Percentiles rank a stretch among this genome's conserved stretches.
These are phyloP conservation scores for Phalanger gymnotis DNA, from an alignment of 2,797 vertebrate species.

Conservation along the genomic window DNA sequence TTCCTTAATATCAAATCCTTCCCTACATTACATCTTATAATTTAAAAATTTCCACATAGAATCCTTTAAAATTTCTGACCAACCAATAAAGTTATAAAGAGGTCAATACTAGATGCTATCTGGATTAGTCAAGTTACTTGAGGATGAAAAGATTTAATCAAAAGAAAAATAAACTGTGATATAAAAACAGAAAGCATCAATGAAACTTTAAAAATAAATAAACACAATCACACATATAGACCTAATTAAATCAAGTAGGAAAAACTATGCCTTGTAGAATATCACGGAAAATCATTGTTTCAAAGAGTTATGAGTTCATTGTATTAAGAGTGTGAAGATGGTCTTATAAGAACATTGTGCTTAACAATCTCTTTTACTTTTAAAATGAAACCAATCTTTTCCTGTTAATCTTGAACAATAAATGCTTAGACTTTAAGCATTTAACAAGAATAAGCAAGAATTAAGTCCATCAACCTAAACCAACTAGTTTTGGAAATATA, in stretches of 20 bases:
- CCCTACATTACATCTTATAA: slow-evolving; percentile 23
- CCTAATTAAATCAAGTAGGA: neutral
- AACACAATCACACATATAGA: neutral
- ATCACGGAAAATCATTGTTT: slow-evolving; percentile 46
- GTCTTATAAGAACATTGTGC: slow-evolving; percentile 37
- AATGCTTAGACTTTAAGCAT: slow-evolving; percentile 38
- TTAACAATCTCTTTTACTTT: slow-evolving; percentile 54
- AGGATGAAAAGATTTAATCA: slow-evolving; percentile 37
- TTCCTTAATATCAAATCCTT: slow-evolving; percentile 42
- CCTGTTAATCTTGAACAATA: slow-evolving; percentile 52
- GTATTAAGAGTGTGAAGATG: slow-evolving; percentile 27
- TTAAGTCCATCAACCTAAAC: slow-evolving; percentile 21
- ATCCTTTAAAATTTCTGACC: slow-evolving; percentile 34
- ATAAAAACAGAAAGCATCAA: neutral
- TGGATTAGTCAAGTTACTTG: slow-evolving; percentile 20
- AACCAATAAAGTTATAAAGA: slow-evolving; percentile 49
- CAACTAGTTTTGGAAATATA: slow-evolving; percentile 25
- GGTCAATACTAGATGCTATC: slow-evolving; percentile 1
- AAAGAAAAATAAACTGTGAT: neutral
- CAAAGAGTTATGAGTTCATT: slow-evolving; percentile 7
- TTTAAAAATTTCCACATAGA: slow-evolving; percentile 51
- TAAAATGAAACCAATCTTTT: slow-evolving; percentile 60
- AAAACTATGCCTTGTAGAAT: slow-evolving; percentile 50
- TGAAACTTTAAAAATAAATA: neutral
- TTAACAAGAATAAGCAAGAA: slow-evolving; percentile 45